Evolutionary conservation across 1,140 invertebrate genomes (phyloP), one percentile per base, ranked within the genome.

Genomic region (Temnothorax curvispinosus): DNA sequence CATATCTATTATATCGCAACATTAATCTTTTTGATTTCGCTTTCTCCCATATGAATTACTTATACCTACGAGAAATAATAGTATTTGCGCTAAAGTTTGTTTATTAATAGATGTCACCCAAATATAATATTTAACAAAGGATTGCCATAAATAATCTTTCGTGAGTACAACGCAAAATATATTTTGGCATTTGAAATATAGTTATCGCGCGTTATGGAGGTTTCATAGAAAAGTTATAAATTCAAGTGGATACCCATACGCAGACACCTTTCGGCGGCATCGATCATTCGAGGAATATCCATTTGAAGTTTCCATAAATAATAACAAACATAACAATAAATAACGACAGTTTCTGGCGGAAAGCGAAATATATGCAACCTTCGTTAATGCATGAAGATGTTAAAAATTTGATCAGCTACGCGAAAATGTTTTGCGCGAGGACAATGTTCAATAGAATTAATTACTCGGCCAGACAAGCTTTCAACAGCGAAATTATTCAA

Each of bases 211-310:
- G 52, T 74, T 75, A 75, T 84, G 32, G 41, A 74, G 54, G 54
- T 84, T 84, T 74, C 54, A 75, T 84, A 84, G 80, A 60, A 84
- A 84, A 75, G 80, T 84, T 84, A 84, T 84, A 84, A 84, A 84
- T 84, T 60, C 69, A 75, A 38, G 54, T 52, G 62, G 13, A 65
- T 69, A 27, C n/a, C 54, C 7, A 7, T 27, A 21, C 27, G 69
- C 41, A 60, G 41, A 50, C 41, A 60, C 54, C 80, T 84, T 75
- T 84, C 80, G 80, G 41, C 80, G 54, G 69, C 80, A 84, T 84
- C 80, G 80, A 84, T 84, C 80, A 84, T 47, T 27, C 69, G 80
- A 60, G 67, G 47, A 82, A 84, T 84, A 75, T 74, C 67, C 69
- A 84, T 75, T 82, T 84, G 69, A 84, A 74, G 44, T 74, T 74